Base-by-base conservation (phyloP, 2,888 invertebrate species). In the Oscheius sp. region DNA sequence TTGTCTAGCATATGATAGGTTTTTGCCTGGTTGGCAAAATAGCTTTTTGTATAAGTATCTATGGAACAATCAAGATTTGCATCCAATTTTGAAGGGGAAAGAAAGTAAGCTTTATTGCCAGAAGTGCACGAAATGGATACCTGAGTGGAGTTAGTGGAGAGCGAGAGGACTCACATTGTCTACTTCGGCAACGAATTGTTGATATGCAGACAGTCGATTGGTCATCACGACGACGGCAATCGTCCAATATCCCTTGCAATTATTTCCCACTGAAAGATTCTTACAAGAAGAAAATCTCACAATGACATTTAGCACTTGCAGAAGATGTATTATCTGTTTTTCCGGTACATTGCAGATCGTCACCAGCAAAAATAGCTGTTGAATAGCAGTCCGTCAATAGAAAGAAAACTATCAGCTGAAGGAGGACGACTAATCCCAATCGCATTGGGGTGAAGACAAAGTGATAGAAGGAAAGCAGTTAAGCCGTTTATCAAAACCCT, bases 401-500 rank as follows among this genome's bases (percentile, higher is more conserved):
- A 26, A 26, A 50, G 26, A 22, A 20, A 41, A 14, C 14, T 17
- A 26, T 9, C n/a, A 50, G 24, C 8, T 50, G 50, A 28, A 50
- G 28, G 30, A 50, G 26, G 9, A 26, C 2, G 28, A 50, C 26
- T 22, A 50, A 22, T 50, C 26, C 30, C 12, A 14, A n/a, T 9
- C 24, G 50, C 50, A 50, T 50, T 28, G 50, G 41, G 20, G 20
- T 41, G 41, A 41, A 17, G 50, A 50, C 50, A 12, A 41, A 20
- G 41, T 17, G 41, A 28, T 26, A 50, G 26, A 50, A 50, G 50
- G 12, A 8, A 14, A 36, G 36, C 8, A 36, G 36, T 14, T 36
- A 14, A 14, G 3, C 47, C 26, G 14, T 50, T 26, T 26, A 2
- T 2, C 50, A 26, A 26, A 20, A 26, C 30, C 26, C 26, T 28